phyloP scores from a whole-genome alignment of 2,797 vertebrate species.

The Craterocephalus amniculus region DNA sequence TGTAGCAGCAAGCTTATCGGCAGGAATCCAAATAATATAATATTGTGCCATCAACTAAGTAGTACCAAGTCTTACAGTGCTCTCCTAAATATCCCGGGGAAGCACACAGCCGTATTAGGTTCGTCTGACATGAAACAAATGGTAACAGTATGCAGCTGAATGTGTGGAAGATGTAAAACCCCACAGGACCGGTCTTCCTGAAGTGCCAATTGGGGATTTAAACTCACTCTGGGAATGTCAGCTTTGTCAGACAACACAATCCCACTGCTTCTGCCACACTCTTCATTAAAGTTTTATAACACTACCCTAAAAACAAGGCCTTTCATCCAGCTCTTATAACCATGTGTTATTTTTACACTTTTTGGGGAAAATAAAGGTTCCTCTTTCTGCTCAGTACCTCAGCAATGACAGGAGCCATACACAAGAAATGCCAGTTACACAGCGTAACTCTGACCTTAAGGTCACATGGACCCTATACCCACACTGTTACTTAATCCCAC shows the following conservation, averaged over 20 bases:
- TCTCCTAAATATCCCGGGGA: constrained; percentile 43
- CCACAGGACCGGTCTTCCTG: constrained; percentile 44
- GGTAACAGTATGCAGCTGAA: constrained; percentile 56
- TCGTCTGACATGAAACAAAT: constrained; percentile 52
- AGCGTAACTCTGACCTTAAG: constrained; percentile 27
- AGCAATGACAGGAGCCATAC: neutral
- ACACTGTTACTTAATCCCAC: constrained; percentile 61
- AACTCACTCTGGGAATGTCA: constrained; percentile 67
- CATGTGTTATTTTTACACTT: neutral
- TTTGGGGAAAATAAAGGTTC: neutral
- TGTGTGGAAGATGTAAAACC: constrained; percentile 42
- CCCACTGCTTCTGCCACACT: constrained; percentile 27
- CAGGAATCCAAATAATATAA: constrained; percentile 44
- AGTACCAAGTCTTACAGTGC: constrained; percentile 33
- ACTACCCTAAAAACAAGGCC: constrained; percentile 35
- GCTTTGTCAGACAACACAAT: constrained; percentile 56
- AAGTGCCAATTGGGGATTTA: constrained; percentile 66
- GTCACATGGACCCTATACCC: constrained; percentile 33
- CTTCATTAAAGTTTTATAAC: constrained; percentile 59
- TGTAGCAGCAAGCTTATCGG: constrained; percentile 29
- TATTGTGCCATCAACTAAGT: constrained; percentile 40
- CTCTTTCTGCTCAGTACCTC: neutral
- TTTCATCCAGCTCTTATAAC: constrained; percentile 10
- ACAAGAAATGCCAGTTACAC: constrained; percentile 5
- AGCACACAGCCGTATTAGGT: constrained; percentile 43